These are phyloP conservation scores for Acronicta alni DNA, from an alignment of 2,888 invertebrate species.

Conservation along the genomic window DNA sequence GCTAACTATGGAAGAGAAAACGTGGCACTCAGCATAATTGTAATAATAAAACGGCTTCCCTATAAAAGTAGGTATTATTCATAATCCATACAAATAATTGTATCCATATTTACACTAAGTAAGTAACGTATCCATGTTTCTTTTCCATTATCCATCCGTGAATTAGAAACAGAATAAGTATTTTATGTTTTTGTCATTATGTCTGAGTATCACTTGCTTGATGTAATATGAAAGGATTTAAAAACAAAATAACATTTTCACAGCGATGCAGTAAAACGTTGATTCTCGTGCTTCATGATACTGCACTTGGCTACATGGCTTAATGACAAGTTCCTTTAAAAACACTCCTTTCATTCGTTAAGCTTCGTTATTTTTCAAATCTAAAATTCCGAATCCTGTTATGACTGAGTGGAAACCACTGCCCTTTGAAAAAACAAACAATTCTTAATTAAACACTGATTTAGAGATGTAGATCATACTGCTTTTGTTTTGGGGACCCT, in stretches of 20 bases:
- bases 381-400: neutral
- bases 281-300: neutral
- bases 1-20: slow-evolving; percentile 18
- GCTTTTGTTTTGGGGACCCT: slow-evolving; percentile 9
- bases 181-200: too few species aligned
- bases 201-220: neutral
- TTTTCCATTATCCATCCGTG: neutral
- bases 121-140: neutral
- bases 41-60: slow-evolving; percentile 31
- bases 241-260: slow-evolving; percentile 24
- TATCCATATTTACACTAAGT: slow-evolving; percentile 6
- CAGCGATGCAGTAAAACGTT: slow-evolving; percentile 4
- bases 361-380: slow-evolving; percentile 7
- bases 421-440: slow-evolving; percentile 17
- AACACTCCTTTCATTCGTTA: slow-evolving; percentile 16
- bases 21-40: slow-evolving; percentile 38
- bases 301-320: slow-evolving; percentile 13
- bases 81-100: slow-evolving; percentile 8
- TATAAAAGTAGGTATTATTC: slow-evolving; percentile 15
- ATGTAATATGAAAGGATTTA: slow-evolving; percentile 11
- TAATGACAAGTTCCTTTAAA: slow-evolving; percentile 28
- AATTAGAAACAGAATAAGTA: neutral
- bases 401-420: slow-evolving; percentile 5
- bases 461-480: slow-evolving; percentile 35
- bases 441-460: slow-evolving; percentile 48